Conservation (phyloP, 1,140 invertebrate species). For the Heliconius himera region DNA sequence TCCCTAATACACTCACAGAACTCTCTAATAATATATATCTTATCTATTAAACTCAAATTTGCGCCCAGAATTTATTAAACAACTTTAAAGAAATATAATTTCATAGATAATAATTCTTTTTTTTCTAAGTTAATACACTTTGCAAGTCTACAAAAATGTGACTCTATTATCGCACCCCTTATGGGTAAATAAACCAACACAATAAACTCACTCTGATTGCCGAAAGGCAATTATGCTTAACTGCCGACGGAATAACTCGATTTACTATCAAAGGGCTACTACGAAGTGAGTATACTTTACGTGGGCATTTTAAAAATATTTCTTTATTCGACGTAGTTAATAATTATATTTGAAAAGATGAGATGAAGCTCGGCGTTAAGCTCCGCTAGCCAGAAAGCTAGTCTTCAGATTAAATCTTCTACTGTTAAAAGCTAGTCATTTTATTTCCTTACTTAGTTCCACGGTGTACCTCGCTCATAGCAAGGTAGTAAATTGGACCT, state of each 20-base stretch:
- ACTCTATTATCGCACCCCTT: constrained; percentile 8
- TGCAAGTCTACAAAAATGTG: background rate
- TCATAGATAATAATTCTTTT: background rate
- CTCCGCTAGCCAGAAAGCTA: no score
- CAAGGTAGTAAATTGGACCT: no score
- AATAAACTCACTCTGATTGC: constrained; percentile 42
- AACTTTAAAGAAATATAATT: background rate
- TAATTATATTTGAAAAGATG: no score
- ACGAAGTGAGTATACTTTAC: background rate
- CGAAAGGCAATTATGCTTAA: constrained; percentile 43
- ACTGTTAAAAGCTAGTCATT: no score
- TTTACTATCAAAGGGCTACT: constrained; percentile 30
- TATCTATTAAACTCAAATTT: no score
- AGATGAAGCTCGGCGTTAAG: no score
- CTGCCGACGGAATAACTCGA: constrained; percentile 41
- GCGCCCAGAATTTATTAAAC: background rate
- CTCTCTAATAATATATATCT: no score
- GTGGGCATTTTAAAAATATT: background rate
- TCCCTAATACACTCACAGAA: no score
- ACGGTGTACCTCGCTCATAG: no score
- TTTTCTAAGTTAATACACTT: background rate
- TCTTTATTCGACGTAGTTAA: no score
- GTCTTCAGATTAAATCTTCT: no score
- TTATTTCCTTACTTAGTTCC: no score
- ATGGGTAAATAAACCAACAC: constrained; percentile 37